phyloP scores from a whole-genome alignment of 1,140 invertebrate species.

The Drusus annulatus region DNA sequence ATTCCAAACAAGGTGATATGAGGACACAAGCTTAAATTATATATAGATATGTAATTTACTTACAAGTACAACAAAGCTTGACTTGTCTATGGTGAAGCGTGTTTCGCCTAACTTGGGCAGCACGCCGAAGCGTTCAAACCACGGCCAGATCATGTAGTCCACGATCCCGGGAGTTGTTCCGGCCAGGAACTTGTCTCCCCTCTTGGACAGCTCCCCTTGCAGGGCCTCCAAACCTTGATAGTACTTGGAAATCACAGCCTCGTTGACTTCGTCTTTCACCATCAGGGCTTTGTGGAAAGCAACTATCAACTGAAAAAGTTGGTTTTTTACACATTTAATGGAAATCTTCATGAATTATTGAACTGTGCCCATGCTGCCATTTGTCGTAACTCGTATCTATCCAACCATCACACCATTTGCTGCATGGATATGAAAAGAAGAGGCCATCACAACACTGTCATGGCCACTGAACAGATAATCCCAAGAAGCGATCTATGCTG shows the following conservation, averaged over 20 bases:
- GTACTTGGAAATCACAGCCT: slow-evolving; percentile 13
- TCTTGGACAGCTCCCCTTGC: slow-evolving; percentile 75
- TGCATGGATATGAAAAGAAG: no score
- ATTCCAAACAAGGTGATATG: no score
- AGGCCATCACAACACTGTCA: no score
- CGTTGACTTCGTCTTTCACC: slow-evolving; percentile 7
- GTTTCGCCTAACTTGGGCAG: slow-evolving; percentile 68
- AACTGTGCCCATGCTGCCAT: no score
- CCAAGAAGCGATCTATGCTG: no score
- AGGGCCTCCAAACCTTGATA: slow-evolving; percentile 71
- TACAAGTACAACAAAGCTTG: slow-evolving; percentile 63
- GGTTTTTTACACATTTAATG: not conserved
- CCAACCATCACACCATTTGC: no score
- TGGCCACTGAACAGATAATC: no score
- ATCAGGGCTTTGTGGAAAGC: slow-evolving; percentile 65
- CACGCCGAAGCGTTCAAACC: slow-evolving; percentile 81
- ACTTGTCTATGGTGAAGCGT: slow-evolving; percentile 64
- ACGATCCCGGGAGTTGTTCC: slow-evolving; percentile 82
- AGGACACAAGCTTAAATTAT: no score
- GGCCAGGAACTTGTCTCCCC: slow-evolving; percentile 78
- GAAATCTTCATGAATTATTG: no score
- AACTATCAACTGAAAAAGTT: slow-evolving; percentile 33
- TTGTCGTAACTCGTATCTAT: no score
- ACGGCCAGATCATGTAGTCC: slow-evolving; percentile 93
- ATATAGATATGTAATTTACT: slow-evolving; percentile 8